Evolutionary conservation across 2,797 vertebrate genomes (phyloP).

Genomic region (Argyrosomus regius): DNA sequence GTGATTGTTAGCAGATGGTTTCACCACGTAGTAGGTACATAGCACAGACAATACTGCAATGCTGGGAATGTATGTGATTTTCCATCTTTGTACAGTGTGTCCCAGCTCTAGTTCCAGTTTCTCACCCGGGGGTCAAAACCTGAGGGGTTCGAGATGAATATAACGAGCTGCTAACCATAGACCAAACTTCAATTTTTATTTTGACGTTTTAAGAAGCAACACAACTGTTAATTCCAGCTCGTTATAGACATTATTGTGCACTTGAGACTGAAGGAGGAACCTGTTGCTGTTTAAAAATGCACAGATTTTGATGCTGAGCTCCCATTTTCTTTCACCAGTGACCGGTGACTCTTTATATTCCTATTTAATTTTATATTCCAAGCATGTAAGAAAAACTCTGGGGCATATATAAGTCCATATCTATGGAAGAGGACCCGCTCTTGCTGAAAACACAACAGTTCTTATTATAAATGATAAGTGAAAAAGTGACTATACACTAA

Average conservation of each 20-base stretch:
- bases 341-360: too few relatives aligned
- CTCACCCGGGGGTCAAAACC: too few relatives aligned
- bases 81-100: neutral
- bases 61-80: conserved; percentile 7
- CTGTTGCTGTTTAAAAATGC: neutral
- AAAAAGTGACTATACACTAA: too few relatives aligned
- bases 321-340: too few relatives aligned
- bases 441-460: too few relatives aligned
- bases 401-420: too few relatives aligned
- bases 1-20: conserved; percentile 71
- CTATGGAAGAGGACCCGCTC: too few relatives aligned
- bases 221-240: neutral
- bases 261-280: neutral
- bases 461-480: too few relatives aligned
- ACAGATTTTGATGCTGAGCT: neutral
- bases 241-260: neutral
- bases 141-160: too few relatives aligned
- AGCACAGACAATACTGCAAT: conserved; percentile 5
- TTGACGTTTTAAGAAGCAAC: neutral
- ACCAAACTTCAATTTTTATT: neutral
- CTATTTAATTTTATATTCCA: too few relatives aligned
- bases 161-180: neutral
- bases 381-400: too few relatives aligned
- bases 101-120: too few relatives aligned
- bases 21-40: conserved; percentile 8